phyloP scores from a whole-genome alignment of 2,113 vertebrate species.

The Eubucco bourcierii region DNA sequence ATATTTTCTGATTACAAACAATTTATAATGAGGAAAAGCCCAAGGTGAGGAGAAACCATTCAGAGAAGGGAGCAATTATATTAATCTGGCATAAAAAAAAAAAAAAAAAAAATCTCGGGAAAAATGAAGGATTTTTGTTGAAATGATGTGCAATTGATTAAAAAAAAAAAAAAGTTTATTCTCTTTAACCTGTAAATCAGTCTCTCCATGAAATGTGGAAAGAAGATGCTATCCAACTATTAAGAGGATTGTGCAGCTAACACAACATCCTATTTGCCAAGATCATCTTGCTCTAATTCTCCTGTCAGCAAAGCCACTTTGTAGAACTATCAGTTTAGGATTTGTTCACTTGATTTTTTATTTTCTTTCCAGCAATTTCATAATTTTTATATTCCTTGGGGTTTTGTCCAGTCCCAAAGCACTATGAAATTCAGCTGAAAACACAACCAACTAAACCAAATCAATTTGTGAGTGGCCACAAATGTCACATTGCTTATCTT shows the following conservation, averaged over 20 bases:
- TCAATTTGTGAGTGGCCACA: slow-evolving; percentile 42
- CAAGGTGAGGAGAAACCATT: background rate
- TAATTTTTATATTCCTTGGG: slow-evolving; percentile 3
- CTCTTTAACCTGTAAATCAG: slow-evolving; percentile 6
- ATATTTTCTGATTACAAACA: background rate
- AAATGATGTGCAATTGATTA: background rate
- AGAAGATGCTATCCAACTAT: slow-evolving; percentile 39
- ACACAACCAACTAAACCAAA: slow-evolving; percentile 37
- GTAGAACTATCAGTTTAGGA: slow-evolving; percentile 18
- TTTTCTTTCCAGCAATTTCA: slow-evolving; percentile 11
- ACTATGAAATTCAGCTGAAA: slow-evolving; percentile 29
- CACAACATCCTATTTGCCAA: slow-evolving; percentile 68
- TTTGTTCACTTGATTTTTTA: slow-evolving; percentile 43
- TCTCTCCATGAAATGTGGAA: slow-evolving; percentile 15
- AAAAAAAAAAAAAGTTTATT: background rate
- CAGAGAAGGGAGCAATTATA: background rate
- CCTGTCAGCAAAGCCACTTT: slow-evolving; percentile 58
- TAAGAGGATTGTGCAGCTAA: slow-evolving; percentile 57
- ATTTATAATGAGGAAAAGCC: background rate
- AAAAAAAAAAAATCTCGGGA: background rate
- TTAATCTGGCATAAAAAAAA: background rate
- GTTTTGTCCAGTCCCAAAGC: background rate
- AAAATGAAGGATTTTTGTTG: background rate
- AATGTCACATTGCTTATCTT: slow-evolving; percentile 65
- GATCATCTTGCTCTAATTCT: slow-evolving; percentile 64